phyloP scores from a whole-genome alignment of 2,797 vertebrate genomes.

The Hyperoplus lanceolatus region DNA sequence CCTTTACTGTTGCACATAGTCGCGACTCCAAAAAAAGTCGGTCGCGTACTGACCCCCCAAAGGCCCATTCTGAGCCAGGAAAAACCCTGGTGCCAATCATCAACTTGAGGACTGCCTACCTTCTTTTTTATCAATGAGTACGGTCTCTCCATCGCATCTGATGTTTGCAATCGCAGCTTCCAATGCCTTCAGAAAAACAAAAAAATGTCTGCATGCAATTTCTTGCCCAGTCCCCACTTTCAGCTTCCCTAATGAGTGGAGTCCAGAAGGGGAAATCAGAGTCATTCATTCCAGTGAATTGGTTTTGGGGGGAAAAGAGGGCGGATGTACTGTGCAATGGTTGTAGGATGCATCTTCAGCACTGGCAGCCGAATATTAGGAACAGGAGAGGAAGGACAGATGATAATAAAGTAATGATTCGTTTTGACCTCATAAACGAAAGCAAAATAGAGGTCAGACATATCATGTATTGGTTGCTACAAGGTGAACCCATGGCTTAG shows the following conservation, averaged over 20 bases:
- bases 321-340: constrained; percentile 35
- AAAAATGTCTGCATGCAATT: constrained; percentile 35
- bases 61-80: too few relatives aligned
- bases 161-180: constrained; percentile 57
- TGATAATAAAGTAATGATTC: constrained; percentile 68
- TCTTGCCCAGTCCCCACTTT: constrained; percentile 40
- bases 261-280: constrained; percentile 72
- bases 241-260: constrained; percentile 60
- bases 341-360: constrained; percentile 53
- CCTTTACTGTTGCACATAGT: too few relatives aligned
- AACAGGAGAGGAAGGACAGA: constrained; percentile 55
- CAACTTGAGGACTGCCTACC: constrained; percentile 60
- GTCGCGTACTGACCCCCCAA: too few relatives aligned
- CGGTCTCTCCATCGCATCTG: constrained; percentile 39
- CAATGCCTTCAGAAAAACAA: constrained; percentile 15
- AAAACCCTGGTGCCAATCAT: constrained; percentile 28
- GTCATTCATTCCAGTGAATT: constrained; percentile 70
- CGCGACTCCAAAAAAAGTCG: too few relatives aligned
- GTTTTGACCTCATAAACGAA: constrained; percentile 68
- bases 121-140: constrained; percentile 41
- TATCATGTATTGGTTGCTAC: constrained; percentile 47
- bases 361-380: constrained; percentile 53
- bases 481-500: constrained; percentile 12
- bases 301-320: constrained; percentile 38
- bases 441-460: constrained; percentile 64